phyloP scores from a whole-genome alignment of 1,140 invertebrate species.

The Pogonomyrmex californicus region DNA sequence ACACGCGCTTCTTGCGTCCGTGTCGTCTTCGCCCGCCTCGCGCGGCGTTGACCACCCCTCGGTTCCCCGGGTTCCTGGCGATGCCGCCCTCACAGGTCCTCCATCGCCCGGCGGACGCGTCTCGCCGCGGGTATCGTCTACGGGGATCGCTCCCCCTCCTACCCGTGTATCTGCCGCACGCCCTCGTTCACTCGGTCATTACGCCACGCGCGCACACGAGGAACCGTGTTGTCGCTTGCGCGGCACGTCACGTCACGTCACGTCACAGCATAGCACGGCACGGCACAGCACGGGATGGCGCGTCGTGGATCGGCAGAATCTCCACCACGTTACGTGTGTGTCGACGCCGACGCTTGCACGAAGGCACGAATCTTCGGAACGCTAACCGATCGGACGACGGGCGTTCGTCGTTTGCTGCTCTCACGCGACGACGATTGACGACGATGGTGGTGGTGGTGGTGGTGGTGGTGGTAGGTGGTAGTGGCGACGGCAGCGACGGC shows the following conservation, averaged over 20 bases:
- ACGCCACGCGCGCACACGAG: background rate
- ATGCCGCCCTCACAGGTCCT: slow-evolving; percentile 38
- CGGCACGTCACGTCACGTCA: background rate
- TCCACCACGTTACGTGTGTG: background rate
- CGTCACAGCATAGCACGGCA: background rate
- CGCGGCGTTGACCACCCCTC: background rate
- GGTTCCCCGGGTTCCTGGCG: background rate
- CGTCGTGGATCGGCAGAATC: background rate
- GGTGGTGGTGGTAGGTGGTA: too few species aligned
- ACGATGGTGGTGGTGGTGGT: too few species aligned
- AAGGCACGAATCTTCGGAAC: background rate
- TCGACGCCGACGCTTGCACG: background rate
- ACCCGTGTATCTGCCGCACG: background rate
- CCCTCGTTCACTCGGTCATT: slow-evolving; percentile 34
- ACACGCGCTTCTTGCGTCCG: slow-evolving; percentile 53
- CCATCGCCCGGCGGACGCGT: slow-evolving; percentile 26
- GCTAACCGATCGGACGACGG: background rate
- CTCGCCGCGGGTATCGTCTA: background rate
- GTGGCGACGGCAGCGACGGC: too few species aligned
- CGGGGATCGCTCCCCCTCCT: too few species aligned
- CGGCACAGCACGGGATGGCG: background rate
- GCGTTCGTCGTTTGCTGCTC: background rate
- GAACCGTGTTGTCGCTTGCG: background rate
- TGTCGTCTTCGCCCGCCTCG: slow-evolving; percentile 1
- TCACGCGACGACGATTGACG: background rate